A percentile compares a stretch with the other conserved stretches of the same genome.
Conservation (phyloP, 2,888 invertebrate species). For the Habroteleia sp. region DNA sequence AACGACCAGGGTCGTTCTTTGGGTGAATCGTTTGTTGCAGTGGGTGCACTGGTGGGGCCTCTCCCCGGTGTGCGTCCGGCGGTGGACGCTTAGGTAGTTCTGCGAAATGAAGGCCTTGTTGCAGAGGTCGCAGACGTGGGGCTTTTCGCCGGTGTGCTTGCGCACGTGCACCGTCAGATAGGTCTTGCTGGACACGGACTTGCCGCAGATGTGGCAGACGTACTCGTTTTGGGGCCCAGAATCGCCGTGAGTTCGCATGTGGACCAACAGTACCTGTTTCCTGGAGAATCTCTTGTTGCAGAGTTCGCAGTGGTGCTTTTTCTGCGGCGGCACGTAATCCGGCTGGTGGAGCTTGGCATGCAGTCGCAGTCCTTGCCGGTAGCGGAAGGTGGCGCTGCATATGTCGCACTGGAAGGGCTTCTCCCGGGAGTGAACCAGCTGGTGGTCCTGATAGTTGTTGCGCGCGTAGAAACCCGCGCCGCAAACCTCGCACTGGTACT, state of each 20-base stretch:
- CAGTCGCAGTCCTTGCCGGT: constrained; percentile 76
- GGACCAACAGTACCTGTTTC: constrained; percentile 78
- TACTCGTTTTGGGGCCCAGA: constrained; percentile 81
- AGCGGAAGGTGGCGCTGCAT: constrained; percentile 79
- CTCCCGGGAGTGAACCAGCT: constrained; percentile 72
- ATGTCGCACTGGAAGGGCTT: constrained; percentile 78
- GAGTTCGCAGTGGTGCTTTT: constrained; percentile 79
- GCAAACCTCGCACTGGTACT: constrained; percentile 77
- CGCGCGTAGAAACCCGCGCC: constrained; percentile 74
- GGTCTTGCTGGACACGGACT: constrained; percentile 83
- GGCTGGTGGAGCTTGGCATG: constrained; percentile 79
- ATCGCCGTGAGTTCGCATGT: constrained; percentile 78
- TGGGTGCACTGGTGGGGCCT: constrained; percentile 78
- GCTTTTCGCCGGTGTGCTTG: constrained; percentile 85
- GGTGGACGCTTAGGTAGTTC: constrained; percentile 78
- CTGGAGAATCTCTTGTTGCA: constrained; percentile 79
- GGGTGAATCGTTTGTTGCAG: constrained; percentile 78
- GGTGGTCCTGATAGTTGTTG: constrained; percentile 75
- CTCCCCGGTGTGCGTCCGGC: constrained; percentile 79
- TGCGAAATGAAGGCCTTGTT: constrained; percentile 79
- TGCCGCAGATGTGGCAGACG: constrained; percentile 85
- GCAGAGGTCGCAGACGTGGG: constrained; percentile 83
- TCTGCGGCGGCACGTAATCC: constrained; percentile 79
- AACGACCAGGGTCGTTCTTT: constrained; percentile 79
- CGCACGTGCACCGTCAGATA: constrained; percentile 85